A percentile compares a stretch with the other conserved stretches of the same genome.
phyloP scores from a whole-genome alignment of 1,140 invertebrate genomes.

The Patella vulgata region DNA sequence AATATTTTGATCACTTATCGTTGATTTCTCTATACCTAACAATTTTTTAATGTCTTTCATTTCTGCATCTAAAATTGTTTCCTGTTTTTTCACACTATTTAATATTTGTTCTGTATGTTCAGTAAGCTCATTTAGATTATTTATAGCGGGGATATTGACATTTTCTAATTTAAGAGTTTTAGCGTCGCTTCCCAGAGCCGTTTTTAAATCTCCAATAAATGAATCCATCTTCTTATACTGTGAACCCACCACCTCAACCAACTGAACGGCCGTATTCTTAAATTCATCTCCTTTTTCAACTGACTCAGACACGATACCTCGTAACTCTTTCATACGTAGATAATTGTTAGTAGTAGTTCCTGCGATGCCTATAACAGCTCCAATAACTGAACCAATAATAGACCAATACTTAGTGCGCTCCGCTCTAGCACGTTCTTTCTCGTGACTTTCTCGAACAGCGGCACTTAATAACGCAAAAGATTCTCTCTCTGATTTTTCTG shows the following conservation, averaged over 20 bases:
- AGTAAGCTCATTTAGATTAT: slow-evolving; percentile 29
- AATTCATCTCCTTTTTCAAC: slow-evolving; percentile 40
- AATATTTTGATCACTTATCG: slow-evolving; percentile 20
- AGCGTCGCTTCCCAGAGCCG: background rate
- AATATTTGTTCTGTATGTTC: slow-evolving; percentile 47
- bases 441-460: slow-evolving; percentile 77
- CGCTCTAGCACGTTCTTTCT: slow-evolving; percentile 78
- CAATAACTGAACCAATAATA: slow-evolving; percentile 77
- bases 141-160: background rate
- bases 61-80: slow-evolving; percentile 29
- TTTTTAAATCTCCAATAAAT: slow-evolving; percentile 43
- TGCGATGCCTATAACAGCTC: slow-evolving; percentile 75
- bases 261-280: slow-evolving; percentile 29
- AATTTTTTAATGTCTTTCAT: slow-evolving; percentile 40
- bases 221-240: slow-evolving; percentile 51
- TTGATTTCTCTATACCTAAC: slow-evolving; percentile 18
- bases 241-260: slow-evolving; percentile 39
- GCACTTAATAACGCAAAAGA: slow-evolving; percentile 75
- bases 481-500: slow-evolving; percentile 73
- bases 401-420: slow-evolving; percentile 84
- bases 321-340: slow-evolving; percentile 75
- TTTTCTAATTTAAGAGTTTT: slow-evolving; percentile 6
- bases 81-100: slow-evolving; percentile 40
- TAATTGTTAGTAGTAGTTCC: slow-evolving; percentile 76
- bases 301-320: slow-evolving; percentile 71